Percentiles rank a stretch among this genome's conserved stretches.
phyloP scores from a whole-genome alignment of 2,888 invertebrate species.

The Bellardia bayeri region DNA sequence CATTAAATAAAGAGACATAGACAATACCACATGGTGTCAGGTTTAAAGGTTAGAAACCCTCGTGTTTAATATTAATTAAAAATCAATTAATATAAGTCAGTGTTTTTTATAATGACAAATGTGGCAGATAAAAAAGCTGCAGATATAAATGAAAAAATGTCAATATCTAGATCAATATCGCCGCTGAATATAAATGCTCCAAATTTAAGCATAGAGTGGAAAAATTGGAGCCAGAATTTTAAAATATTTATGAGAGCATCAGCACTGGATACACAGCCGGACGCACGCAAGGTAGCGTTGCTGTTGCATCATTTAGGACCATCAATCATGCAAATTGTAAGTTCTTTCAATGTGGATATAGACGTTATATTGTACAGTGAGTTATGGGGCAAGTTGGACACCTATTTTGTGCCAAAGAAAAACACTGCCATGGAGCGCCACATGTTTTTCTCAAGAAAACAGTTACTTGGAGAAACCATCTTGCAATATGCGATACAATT shows the following conservation, averaged over 20 bases:
- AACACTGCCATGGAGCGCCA: constrained; percentile 34
- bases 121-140: no score
- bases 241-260: constrained; percentile 38
- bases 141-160: neutral
- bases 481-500: neutral
- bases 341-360: constrained; percentile 16
- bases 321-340: neutral
- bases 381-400: constrained; percentile 1
- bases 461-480: neutral
- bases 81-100: no score
- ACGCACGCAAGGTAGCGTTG: constrained; percentile 26
- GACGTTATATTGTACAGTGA: neutral
- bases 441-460: constrained; percentile 22
- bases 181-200: neutral
- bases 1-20: no score
- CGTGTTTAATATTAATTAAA: no score
- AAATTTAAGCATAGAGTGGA: neutral
- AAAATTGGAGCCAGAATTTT: constrained; percentile 3
- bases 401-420: constrained; percentile 1
- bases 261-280: neutral
- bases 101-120: no score
- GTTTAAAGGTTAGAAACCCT: no score
- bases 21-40: no score
- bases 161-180: neutral
- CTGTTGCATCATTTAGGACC: constrained; percentile 15